Evolutionary conservation across 2,113 vertebrate species (phyloP).

Genomic region (Nerophis lumbriciformis): DNA sequence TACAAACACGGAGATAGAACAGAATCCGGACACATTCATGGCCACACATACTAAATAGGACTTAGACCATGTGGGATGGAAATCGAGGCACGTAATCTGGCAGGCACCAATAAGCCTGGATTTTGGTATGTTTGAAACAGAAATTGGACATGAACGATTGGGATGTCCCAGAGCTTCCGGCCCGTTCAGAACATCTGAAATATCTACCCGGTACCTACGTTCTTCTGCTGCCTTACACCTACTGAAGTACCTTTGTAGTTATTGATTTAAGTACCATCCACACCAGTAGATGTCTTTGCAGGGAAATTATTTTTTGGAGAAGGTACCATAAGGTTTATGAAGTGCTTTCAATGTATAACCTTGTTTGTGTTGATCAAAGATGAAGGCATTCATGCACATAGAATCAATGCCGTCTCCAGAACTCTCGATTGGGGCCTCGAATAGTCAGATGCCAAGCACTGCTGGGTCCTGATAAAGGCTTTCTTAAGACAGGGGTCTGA

Average conservation of each 20-base stretch:
- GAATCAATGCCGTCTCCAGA: slow-evolving; percentile 43
- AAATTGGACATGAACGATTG: slow-evolving; percentile 46
- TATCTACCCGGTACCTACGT: slow-evolving; percentile 37
- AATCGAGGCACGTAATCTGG: slow-evolving; percentile 65
- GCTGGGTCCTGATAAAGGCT: slow-evolving; percentile 29
- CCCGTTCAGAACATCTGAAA: slow-evolving; percentile 37
- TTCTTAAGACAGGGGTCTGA: slow-evolving; percentile 29
- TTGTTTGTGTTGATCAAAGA: slow-evolving; percentile 34
- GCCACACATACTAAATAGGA: slow-evolving; percentile 31
- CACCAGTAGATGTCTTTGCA: slow-evolving; percentile 15
- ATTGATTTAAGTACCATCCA: slow-evolving; percentile 12
- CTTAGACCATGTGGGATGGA: slow-evolving; percentile 49
- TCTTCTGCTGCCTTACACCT: slow-evolving; percentile 29
- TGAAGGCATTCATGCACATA: slow-evolving; percentile 41
- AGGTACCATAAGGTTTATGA: slow-evolving; percentile 42
- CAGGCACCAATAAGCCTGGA: slow-evolving; percentile 53
- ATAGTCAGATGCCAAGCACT: slow-evolving; percentile 27
- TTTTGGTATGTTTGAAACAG: slow-evolving; percentile 61
- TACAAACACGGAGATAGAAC: slow-evolving; percentile 12
- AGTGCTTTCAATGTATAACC: slow-evolving; percentile 40
- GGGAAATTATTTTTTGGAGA: slow-evolving; percentile 10
- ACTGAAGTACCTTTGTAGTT: slow-evolving; percentile 16
- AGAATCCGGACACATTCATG: slow-evolving; percentile 17
- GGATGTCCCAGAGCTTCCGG: slow-evolving; percentile 33
- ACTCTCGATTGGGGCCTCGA: slow-evolving; percentile 36